phyloP scores from a whole-genome alignment of 2,888 invertebrate species.

The Pinctada fucata region DNA sequence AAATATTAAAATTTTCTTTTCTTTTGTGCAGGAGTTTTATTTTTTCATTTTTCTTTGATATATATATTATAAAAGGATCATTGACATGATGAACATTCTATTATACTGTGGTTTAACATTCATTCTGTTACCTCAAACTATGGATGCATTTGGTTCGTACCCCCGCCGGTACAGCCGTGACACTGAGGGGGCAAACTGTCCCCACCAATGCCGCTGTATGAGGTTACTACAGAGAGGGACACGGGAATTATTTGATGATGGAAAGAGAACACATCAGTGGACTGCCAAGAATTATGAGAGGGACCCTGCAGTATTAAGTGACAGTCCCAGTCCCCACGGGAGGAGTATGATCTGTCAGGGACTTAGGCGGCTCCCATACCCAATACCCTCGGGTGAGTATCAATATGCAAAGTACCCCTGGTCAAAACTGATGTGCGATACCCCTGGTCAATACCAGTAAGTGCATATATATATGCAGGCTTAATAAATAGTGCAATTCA shows the following conservation, averaged over 20 bases:
- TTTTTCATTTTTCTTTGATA: no score
- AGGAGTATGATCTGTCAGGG: conserved; percentile 42
- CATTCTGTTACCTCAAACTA: not conserved
- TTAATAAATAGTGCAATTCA: no score
- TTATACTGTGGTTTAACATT: not conserved
- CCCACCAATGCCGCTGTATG: conserved; percentile 38
- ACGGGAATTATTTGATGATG: conserved; percentile 20
- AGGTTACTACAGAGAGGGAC: conserved; percentile 27
- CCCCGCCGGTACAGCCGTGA: conserved; percentile 24
- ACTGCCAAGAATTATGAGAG: conserved; percentile 3
- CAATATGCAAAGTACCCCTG: not conserved
- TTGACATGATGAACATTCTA: not conserved
- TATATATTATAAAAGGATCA: no score
- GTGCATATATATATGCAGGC: no score
- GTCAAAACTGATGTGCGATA: no score
- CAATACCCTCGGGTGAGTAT: conserved; percentile 34
- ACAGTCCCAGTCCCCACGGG: conserved; percentile 21
- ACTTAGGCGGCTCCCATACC: conserved; percentile 30
- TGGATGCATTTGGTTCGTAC: conserved; percentile 32
- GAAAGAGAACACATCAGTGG: conserved; percentile 13
- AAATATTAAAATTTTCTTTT: no score
- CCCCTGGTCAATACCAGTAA: no score
- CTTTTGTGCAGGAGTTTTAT: no score
- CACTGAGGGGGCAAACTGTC: conserved; percentile 26
- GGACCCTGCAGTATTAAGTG: conserved; percentile 10